A percentile compares a stretch with the other conserved stretches of the same genome.
Evolutionary conservation across 2,888 invertebrate species (phyloP).

Genomic region (Eupithecia subfuscata): DNA sequence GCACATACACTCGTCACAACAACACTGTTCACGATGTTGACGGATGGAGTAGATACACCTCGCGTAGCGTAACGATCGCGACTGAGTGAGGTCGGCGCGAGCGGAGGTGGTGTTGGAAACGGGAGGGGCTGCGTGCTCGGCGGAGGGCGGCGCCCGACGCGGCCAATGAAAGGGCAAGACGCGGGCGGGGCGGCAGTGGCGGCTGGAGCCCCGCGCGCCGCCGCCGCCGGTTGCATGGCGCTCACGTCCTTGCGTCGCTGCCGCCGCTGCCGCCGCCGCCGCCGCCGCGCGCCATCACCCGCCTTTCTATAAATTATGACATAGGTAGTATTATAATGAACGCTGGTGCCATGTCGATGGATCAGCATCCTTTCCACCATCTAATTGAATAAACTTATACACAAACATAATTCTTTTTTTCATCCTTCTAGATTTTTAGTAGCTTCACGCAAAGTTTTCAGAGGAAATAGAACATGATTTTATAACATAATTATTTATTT

Average conservation of each 20-base stretch:
- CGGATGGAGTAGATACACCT: conserved; percentile 56
- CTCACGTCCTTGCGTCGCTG: conserved; percentile 9
- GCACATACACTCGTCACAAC: conserved; percentile 80
- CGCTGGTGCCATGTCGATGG: conserved; percentile 4
- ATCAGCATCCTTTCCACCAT: conserved; percentile 7
- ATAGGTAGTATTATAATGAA: background rate
- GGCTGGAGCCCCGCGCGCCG: conserved; percentile 12
- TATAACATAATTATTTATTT: too few relatives aligned
- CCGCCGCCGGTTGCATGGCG: conserved; percentile 5
- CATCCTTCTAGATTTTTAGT: background rate
- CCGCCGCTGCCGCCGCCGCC: conserved; percentile 14
- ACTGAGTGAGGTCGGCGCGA: conserved; percentile 60
- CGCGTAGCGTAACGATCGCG: conserved; percentile 65
- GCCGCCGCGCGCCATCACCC: background rate
- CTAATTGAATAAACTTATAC: conserved; percentile 7
- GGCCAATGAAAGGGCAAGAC: conserved; percentile 62
- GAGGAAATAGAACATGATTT: too few relatives aligned
- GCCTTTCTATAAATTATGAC: background rate
- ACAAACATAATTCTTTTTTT: background rate
- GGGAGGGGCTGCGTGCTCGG: conserved; percentile 52
- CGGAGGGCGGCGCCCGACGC: conserved; percentile 55
- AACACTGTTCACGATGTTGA: conserved; percentile 55
- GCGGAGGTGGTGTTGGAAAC: conserved; percentile 45
- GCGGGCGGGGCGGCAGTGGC: conserved; percentile 25
- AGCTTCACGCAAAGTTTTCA: background rate